Evolutionary conservation across 2,888 invertebrate genomes (phyloP), one percentile per base, ranked within the genome.

Genomic region (Cotesia congregata): DNA sequence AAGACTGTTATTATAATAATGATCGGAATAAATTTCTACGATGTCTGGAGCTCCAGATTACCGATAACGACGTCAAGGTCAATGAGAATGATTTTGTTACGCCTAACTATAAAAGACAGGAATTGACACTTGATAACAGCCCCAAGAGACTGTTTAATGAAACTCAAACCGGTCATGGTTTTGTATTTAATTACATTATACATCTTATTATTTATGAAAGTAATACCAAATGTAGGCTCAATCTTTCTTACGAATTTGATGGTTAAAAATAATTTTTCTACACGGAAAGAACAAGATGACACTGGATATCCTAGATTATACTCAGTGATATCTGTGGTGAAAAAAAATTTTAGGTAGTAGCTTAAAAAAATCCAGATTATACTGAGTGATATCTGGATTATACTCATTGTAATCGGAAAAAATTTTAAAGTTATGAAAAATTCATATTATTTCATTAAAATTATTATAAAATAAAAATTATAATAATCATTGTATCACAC

Each of bases 151-250:
- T 40, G 72, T 17, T 30, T 6, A 41, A 15, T n/a, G 67, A 20
- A 20, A 5, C 1, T 12, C 59, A 9, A 15, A 64, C 62, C 30
- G 41, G 7, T 41, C 20, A 39, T 12, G 68, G 75, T 15, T 85
- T 85, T 65, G 73, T 83, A 6, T 85, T 85, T 39, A 83, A 85
- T 71, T 85, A 86, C 79, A 77, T 79, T 5, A 92, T 94, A 83
- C 93, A 93, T 90, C 89, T 91, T 77, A 90, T 94, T 80, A 90
- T 92, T 77, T 94, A 94, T 83, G 91, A 92, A 64, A 77, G 78
- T 17, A 80, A 65, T 7, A 82, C 74, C 40, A 80, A 76, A 12
- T 80, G 79, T 62, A 81, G 71, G 15, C 72, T 76, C 9, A 81
- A 82, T 75, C 72, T 84, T 39, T 75, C 80, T 1, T 41, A 60